Evolutionary conservation across 2,113 vertebrate species (phyloP).

Genomic region (Pterocles gutturalis): DNA sequence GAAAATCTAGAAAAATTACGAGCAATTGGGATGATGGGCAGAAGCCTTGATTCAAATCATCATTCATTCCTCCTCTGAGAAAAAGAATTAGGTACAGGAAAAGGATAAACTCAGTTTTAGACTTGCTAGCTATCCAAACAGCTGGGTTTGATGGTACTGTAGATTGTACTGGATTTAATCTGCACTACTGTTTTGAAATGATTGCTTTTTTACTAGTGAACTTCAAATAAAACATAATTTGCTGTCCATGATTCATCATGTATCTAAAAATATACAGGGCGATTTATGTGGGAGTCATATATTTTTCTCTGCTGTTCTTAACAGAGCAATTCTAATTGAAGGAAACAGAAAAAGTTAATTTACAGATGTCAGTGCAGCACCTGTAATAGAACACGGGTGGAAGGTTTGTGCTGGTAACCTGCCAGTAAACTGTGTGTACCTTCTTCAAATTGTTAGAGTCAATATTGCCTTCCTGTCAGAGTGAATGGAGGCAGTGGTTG

Average conservation of each 20-base stretch:
- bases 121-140: neutral
- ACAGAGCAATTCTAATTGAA: neutral
- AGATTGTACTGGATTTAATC: neutral
- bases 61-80: neutral
- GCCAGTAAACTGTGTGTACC: neutral
- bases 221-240: neutral
- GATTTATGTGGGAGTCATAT: neutral
- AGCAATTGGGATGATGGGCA: neutral
- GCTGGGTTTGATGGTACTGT: neutral
- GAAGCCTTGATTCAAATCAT: neutral
- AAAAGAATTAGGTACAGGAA: neutral
- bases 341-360: neutral
- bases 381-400: neutral
- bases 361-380: neutral
- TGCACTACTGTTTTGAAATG: neutral
- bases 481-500: neutral
- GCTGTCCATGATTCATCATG: neutral
- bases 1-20: neutral
- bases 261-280: neutral
- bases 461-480: neutral
- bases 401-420: neutral
- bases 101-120: neutral
- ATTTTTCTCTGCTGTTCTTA: neutral
- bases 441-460: neutral
- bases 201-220: neutral